A percentile compares a stretch with the other conserved stretches of the same genome.
These are phyloP conservation scores for Muraenolepis orangiensis DNA, from an alignment of 2,797 vertebrate genomes.

Conservation along the genomic window DNA sequence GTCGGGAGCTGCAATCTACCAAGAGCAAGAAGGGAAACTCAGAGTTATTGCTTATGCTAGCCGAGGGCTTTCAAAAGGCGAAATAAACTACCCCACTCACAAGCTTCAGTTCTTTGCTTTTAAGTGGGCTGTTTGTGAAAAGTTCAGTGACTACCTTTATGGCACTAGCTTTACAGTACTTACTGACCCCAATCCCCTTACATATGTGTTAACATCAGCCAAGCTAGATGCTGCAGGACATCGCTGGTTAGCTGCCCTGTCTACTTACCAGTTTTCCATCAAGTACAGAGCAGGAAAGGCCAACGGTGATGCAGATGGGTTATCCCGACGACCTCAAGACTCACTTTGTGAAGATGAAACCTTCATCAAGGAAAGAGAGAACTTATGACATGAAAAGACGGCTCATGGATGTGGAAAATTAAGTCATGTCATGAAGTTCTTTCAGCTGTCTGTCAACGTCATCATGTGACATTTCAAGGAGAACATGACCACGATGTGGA, in stretches of 20 bases:
- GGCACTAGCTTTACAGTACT: too few relatives aligned
- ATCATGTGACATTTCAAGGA: background rate
- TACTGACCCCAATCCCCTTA: too few relatives aligned
- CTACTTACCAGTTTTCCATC: constrained; percentile 8
- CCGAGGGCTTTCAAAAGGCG: background rate
- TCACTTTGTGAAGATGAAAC: background rate
- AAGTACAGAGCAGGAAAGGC: constrained; percentile 7
- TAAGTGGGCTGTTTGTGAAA: too few relatives aligned
- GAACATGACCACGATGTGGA: background rate
- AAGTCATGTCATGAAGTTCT: too few relatives aligned
- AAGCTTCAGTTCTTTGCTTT: background rate
- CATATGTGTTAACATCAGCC: background rate
- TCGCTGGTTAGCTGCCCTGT: constrained; percentile 10
- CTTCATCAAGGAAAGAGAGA: background rate
- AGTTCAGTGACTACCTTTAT: too few relatives aligned
- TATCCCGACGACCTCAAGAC: background rate
- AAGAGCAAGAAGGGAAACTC: background rate
- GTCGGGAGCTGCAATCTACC: background rate
- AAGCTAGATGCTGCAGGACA: background rate
- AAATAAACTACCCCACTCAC: background rate
- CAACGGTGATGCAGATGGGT: constrained; percentile 1
- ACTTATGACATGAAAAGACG: background rate
- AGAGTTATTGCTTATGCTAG: background rate
- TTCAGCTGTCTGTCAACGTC: background rate
- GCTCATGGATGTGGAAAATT: background rate